phyloP scores from a whole-genome alignment of 2,113 vertebrate genomes.

The Gnathonemus echidnorhynchus region DNA sequence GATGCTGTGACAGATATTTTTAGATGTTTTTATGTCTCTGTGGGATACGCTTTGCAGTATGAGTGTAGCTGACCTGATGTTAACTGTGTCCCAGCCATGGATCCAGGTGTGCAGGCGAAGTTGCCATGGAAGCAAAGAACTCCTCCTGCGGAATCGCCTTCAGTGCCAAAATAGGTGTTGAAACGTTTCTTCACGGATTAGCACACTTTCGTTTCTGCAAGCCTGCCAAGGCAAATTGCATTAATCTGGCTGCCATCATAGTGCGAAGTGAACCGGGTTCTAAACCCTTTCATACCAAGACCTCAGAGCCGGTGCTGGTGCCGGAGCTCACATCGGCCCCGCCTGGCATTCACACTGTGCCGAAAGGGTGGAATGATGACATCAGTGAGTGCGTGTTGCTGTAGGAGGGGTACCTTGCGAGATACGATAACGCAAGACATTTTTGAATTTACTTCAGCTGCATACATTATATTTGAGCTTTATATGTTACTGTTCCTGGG shows the following conservation, averaged over 20 bases:
- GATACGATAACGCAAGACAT: too few relatives aligned
- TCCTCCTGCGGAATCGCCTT: slow-evolving; percentile 52
- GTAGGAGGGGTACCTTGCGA: too few relatives aligned
- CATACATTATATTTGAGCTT: too few relatives aligned
- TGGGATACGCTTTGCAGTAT: neutral
- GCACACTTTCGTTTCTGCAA: neutral
- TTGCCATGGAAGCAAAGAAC: slow-evolving; percentile 62
- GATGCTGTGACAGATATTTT: neutral
- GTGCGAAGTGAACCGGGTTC: neutral
- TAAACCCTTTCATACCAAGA: neutral
- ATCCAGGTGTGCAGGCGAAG: slow-evolving; percentile 58
- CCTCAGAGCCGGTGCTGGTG: too few relatives aligned
- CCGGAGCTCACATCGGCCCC: too few relatives aligned
- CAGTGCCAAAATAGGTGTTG: slow-evolving; percentile 52
- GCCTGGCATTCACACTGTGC: too few relatives aligned
- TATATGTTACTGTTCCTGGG: too few relatives aligned
- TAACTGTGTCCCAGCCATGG: slow-evolving; percentile 44
- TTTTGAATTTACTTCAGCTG: too few relatives aligned
- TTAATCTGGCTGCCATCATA: neutral
- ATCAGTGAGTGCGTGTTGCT: too few relatives aligned
- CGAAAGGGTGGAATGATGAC: too few relatives aligned
- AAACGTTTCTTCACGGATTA: slow-evolving; percentile 30
- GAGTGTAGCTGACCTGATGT: slow-evolving; percentile 10
- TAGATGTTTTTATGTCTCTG: neutral
- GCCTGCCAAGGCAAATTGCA: neutral